Conservation (phyloP, 2,797 vertebrate genomes). For the Erithacus rubecula region DNA sequence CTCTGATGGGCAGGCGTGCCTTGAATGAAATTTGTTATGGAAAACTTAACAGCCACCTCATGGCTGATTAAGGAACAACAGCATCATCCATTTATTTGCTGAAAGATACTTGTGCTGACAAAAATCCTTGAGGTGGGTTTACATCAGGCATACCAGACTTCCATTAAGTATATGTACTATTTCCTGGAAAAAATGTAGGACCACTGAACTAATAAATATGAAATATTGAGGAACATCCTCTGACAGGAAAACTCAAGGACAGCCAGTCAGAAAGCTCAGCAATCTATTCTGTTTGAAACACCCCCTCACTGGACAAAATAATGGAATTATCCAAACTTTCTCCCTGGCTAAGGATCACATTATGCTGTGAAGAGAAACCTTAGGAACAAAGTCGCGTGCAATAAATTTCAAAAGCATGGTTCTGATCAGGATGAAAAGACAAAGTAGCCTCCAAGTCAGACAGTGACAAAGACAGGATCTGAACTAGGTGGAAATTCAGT, state of each 20-base stretch:
- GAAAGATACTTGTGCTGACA: background rate
- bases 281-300: background rate
- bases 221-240: background rate
- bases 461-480: background rate
- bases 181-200: background rate
- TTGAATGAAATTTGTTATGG: constrained; percentile 18
- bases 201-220: background rate
- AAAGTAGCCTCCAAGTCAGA: background rate
- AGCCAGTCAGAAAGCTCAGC: background rate
- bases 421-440: background rate
- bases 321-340: background rate
- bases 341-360: background rate
- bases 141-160: background rate
- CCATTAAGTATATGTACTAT: background rate
- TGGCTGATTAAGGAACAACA: constrained; percentile 13
- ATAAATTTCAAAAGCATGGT: background rate
- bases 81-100: background rate
- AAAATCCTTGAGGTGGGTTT: constrained; percentile 12
- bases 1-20: background rate
- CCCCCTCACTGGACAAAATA: background rate
- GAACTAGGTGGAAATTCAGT: background rate
- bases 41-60: constrained; percentile 26
- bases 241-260: background rate
- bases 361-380: background rate
- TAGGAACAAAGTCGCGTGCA: background rate